Conservation (phyloP, 2,888 invertebrate genomes). For the Dichetophora obliterata region DNA sequence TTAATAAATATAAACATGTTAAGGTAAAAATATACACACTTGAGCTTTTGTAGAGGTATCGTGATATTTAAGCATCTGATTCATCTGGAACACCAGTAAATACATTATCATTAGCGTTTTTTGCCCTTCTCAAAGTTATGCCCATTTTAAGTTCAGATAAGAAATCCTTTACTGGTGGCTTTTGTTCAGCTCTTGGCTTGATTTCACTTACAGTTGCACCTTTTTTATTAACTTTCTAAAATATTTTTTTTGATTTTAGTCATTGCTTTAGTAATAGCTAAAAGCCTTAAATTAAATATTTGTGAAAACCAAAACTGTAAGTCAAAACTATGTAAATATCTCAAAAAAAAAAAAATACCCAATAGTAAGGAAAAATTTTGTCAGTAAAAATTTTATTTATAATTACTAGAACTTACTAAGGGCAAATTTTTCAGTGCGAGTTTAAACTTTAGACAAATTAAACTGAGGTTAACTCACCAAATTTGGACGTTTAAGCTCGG, state of each 20-base stretch:
- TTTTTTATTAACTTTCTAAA: conserved; percentile 60
- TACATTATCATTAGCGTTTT: conserved; percentile 57
- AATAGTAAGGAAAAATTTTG: too few species aligned
- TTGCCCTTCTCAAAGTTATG: conserved; percentile 55
- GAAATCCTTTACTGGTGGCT: conserved; percentile 57
- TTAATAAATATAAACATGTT: not conserved
- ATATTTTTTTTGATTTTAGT: not conserved
- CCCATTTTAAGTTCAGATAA: conserved; percentile 59
- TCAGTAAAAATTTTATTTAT: too few species aligned
- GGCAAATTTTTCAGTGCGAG: too few species aligned
- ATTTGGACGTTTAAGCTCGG: too few species aligned
- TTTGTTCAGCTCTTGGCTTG: conserved; percentile 56
- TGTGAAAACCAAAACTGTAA: too few species aligned
- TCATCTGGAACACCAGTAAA: conserved; percentile 52
- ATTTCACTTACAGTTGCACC: conserved; percentile 60
- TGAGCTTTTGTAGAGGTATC: conserved; percentile 76
- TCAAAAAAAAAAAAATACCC: too few species aligned
- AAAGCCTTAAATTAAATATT: too few species aligned
- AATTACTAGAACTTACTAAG: too few species aligned
- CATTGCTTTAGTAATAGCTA: not conserved
- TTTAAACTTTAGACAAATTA: too few species aligned
- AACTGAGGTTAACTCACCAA: too few species aligned
- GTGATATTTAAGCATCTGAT: conserved; percentile 60
- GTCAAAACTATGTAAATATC: too few species aligned
- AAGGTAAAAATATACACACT: not conserved